Percentiles rank a stretch among this genome's conserved stretches.
Conservation (phyloP, 1,140 invertebrate genomes). For the Scaptomyza pallida region DNA sequence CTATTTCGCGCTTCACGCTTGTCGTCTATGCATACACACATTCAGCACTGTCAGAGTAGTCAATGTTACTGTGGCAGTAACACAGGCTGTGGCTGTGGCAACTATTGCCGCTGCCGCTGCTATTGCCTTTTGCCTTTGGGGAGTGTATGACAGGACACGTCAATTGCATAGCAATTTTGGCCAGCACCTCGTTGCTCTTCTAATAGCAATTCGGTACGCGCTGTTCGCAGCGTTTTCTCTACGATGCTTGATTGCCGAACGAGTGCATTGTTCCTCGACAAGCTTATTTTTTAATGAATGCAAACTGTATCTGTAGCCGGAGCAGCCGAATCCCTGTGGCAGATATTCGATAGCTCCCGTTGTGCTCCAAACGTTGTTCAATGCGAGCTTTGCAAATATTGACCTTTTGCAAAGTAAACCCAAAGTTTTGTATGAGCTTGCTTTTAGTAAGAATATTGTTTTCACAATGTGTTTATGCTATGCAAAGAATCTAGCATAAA, state of each 20-base stretch:
- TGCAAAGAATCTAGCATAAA: neutral
- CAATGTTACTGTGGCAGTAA: neutral
- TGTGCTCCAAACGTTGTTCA: constrained; percentile 32
- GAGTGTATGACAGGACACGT: constrained; percentile 50
- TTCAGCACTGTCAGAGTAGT: neutral
- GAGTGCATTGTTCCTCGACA: constrained; percentile 13
- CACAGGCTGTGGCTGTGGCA: constrained; percentile 9
- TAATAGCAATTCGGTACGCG: neutral
- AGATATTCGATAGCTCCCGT: constrained; percentile 31
- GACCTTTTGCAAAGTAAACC: constrained; percentile 21
- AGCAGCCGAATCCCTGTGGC: constrained; percentile 5
- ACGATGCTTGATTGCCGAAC: constrained; percentile 2
- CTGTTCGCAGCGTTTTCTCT: no score
- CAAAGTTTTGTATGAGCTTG: no score
- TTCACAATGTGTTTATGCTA: neutral
- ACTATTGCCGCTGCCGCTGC: neutral
- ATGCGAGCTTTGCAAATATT: constrained; percentile 34
- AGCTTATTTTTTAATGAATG: constrained; percentile 11
- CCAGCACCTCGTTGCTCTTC: constrained; percentile 20
- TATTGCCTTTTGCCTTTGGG: constrained; percentile 8
- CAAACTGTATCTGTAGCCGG: neutral
- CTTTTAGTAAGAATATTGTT: neutral
- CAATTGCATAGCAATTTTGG: constrained; percentile 65
- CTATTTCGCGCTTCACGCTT: constrained; percentile 33
- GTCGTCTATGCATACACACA: constrained; percentile 49